Evolutionary conservation across 2,888 invertebrate species (phyloP).

Genomic region (Coenonympha arcania): DNA sequence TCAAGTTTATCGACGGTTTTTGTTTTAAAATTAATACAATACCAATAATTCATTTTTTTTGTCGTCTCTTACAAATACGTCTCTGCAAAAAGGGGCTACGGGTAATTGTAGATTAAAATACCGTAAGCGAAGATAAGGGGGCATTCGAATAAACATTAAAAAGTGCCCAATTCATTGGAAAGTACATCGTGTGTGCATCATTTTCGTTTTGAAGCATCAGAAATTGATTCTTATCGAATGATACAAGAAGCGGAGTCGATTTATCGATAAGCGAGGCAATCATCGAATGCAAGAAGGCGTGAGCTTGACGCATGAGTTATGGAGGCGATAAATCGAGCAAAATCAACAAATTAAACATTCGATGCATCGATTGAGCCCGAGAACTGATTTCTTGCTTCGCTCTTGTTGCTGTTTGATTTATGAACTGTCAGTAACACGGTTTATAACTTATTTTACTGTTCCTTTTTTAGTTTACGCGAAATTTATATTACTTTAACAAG

Average conservation of each 20-base stretch:
- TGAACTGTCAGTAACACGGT: constrained; percentile 6
- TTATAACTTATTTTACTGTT: not conserved
- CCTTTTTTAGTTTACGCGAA: not conserved
- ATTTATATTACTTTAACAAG: not conserved
- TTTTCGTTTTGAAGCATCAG: constrained; percentile 20
- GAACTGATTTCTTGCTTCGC: constrained; percentile 14
- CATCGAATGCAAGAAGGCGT: constrained; percentile 52
- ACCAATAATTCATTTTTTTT: constrained; percentile 7
- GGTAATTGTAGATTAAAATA: constrained; percentile 2
- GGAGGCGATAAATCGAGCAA: constrained; percentile 59
- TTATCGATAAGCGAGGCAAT: constrained; percentile 36
- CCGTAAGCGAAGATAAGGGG: constrained; percentile 1
- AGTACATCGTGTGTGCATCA: constrained; percentile 1
- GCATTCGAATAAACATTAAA: constrained; percentile 2
- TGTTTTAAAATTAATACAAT: constrained; percentile 12
- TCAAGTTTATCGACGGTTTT: constrained; percentile 4
- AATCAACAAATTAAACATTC: constrained; percentile 45
- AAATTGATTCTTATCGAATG: constrained; percentile 28
- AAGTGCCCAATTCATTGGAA: constrained; percentile 5
- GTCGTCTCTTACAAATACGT: not conserved
- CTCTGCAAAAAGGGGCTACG: too few species aligned
- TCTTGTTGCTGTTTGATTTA: constrained; percentile 8
- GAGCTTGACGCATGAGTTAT: constrained; percentile 48
- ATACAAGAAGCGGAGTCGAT: constrained; percentile 31
- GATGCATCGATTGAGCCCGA: constrained; percentile 20